Base-by-base conservation (phyloP, 2,113 vertebrate species). In the Capreolus pygargus region DNA sequence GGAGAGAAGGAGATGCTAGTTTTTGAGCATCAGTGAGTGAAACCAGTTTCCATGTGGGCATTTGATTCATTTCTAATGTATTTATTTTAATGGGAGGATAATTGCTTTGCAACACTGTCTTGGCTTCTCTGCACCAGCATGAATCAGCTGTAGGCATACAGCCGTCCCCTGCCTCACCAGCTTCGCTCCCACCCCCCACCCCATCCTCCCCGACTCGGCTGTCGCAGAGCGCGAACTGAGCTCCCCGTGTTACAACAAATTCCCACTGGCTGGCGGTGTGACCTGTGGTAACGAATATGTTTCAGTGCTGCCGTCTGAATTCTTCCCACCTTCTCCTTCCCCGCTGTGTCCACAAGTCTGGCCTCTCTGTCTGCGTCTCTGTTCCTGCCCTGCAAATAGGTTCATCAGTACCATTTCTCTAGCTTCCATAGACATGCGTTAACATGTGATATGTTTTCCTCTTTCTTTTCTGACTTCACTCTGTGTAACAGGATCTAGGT, bases 21-120 rank as follows among this genome's bases (percentile, higher is more conserved):
- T 90, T 94, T 96, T 93, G 16, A 58, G 1, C 86, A 93, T 97
- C 98, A 95, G 86, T 93, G 97, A 91, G 93, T 91, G 93, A 96
- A 57, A 17, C 3, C n/a, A 3, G 1, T 93, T 96, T 97, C 52
- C 64, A 13, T 76, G 97, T 82, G 97, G 91, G 45, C 16, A 33
- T 76, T 90, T 84, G 95, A 76, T 76, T 76, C 25, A 14, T 76
- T 25, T 76, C 36, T 43, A 27, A 14, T 43, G 21, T 27, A 27
- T 43, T 23, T 76, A 25, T 43, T 43, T 76, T 76, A 25, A 76
- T 76, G 23, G 36, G 70, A 76, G 39, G 70, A 14, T 76, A 43
- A 14, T 15, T 76, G 70, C 39, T 43, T 43, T 14, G 7, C 39
- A 43, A 2, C 1, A 0, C 15, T 76, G 39, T 43, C 36, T 76